Conservation (phyloP, 2,797 vertebrate species). For the Sebastes matsubarae region DNA sequence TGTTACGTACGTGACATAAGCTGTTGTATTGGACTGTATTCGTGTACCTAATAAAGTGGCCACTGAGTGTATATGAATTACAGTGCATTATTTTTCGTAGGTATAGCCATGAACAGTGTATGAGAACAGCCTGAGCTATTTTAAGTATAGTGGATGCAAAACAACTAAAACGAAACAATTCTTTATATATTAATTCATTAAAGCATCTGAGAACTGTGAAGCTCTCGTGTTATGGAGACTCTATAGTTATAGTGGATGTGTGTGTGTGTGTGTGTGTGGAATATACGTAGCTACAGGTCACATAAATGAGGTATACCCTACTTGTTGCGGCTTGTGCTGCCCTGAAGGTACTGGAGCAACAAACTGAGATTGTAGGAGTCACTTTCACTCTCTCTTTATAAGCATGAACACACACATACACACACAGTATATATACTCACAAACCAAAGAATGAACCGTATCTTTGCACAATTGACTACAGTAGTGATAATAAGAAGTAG, state of each 20-base stretch:
- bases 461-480: background rate
- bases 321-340: slow-evolving; percentile 66
- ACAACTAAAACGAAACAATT: background rate
- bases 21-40: no score
- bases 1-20: no score
- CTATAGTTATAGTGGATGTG: background rate
- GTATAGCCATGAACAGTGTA: no score
- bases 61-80: no score
- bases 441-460: background rate
- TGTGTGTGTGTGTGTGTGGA: slow-evolving; percentile 12
- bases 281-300: slow-evolving; percentile 46
- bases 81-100: no score
- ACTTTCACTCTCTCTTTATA: slow-evolving; percentile 29
- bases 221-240: background rate
- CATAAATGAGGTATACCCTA: slow-evolving; percentile 8
- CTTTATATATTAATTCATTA: background rate
- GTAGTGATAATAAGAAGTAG: background rate
- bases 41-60: no score
- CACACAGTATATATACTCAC: background rate
- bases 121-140: background rate
- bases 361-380: background rate
- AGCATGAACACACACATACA: background rate
- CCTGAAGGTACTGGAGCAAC: slow-evolving; percentile 30
- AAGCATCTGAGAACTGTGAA: background rate
- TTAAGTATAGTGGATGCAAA: background rate